Conservation (phyloP, 2,797 vertebrate genomes). For the Anomalospiza imberbis region DNA sequence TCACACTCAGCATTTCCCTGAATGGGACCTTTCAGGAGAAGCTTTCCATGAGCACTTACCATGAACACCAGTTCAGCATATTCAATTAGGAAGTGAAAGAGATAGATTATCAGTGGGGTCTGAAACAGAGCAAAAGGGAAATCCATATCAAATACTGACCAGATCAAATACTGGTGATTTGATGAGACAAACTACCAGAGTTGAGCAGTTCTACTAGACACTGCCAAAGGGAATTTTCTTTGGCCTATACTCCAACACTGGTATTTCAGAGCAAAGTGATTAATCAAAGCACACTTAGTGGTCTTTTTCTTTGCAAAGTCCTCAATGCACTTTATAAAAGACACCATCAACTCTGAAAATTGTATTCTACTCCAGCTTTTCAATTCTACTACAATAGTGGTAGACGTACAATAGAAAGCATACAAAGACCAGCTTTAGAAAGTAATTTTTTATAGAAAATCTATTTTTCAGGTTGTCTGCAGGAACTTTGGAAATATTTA, state of each 20-base stretch:
- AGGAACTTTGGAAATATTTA: not conserved
- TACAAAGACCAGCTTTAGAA: not conserved
- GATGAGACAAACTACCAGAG: not conserved
- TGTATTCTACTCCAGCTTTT: not conserved
- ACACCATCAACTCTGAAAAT: not conserved
- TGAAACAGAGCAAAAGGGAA: conserved; percentile 65
- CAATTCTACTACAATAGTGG: not conserved
- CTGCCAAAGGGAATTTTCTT: not conserved
- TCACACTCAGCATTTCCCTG: not conserved
- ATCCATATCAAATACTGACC: not conserved
- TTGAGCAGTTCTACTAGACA: not conserved
- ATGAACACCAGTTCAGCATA: conserved; percentile 96
- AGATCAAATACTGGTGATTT: not conserved
- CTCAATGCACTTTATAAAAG: not conserved
- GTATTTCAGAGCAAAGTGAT: not conserved
- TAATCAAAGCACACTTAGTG: not conserved
- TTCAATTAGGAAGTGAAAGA: conserved; percentile 96
- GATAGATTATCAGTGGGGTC: conserved; percentile 96
- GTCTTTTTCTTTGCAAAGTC: not conserved
- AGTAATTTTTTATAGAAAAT: not conserved
- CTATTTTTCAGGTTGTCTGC: not conserved
- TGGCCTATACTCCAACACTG: not conserved
- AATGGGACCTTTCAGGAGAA: not conserved
- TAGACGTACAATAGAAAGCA: not conserved
- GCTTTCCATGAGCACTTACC: conserved; percentile 76